These are phyloP conservation scores for Eidolon dupreanum DNA, from an alignment of 2,797 vertebrate species.

Conservation along the genomic window DNA sequence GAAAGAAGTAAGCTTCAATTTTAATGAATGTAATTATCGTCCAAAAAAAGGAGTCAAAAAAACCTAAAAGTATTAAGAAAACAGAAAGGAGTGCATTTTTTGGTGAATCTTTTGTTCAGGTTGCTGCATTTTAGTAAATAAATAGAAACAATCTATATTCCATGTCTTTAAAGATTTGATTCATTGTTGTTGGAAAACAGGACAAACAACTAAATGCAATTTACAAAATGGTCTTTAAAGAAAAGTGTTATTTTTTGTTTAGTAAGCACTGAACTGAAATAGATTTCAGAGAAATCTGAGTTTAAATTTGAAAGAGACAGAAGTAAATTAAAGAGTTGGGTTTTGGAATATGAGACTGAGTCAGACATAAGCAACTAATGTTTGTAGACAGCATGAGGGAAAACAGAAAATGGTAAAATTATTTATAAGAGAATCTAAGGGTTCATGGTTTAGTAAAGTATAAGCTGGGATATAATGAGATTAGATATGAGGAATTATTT, in stretches of 20 bases:
- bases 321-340: background rate
- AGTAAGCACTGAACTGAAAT: background rate
- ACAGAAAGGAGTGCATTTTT: background rate
- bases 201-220: background rate
- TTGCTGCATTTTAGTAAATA: background rate
- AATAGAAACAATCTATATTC: background rate
- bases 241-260: background rate
- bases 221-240: background rate
- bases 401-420: background rate
- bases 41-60: background rate
- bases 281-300: background rate
- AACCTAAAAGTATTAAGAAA: background rate
- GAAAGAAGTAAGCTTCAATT: background rate
- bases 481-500: background rate
- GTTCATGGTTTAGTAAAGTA: background rate
- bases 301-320: background rate
- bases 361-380: background rate
- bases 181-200: background rate
- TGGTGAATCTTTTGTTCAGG: background rate
- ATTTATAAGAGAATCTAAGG: background rate
- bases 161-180: background rate
- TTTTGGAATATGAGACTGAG: background rate
- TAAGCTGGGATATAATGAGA: background rate
- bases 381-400: background rate
- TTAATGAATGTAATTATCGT: slow-evolving; percentile 24